Percentiles rank a stretch among this genome's conserved stretches.
These are phyloP conservation scores for Solea solea DNA, from an alignment of 2,113 vertebrate species.

Conservation along the genomic window DNA sequence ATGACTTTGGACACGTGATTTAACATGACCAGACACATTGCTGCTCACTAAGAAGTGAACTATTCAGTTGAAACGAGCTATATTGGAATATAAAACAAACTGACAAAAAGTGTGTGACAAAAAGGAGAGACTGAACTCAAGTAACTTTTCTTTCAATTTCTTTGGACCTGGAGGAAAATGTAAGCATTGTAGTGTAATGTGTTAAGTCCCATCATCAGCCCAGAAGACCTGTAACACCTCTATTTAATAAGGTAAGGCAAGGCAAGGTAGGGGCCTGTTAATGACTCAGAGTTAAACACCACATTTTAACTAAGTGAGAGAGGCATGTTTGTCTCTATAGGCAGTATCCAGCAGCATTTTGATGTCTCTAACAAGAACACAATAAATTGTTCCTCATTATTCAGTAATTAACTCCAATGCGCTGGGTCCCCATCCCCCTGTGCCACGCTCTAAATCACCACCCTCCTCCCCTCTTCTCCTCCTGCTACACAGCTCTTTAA, in stretches of 20 bases:
- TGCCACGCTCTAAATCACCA: constrained; percentile 79
- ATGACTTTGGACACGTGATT: too few relatives aligned
- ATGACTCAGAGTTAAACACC: constrained; percentile 58
- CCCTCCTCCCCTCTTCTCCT: constrained; percentile 71
- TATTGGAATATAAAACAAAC: too few relatives aligned
- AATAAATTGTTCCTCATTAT: constrained; percentile 89
- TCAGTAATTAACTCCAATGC: constrained; percentile 87
- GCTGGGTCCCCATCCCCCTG: constrained; percentile 75
- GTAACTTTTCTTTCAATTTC: constrained; percentile 54
- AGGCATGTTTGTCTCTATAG: constrained; percentile 56
- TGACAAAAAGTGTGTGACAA: too few relatives aligned
- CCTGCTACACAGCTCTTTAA: constrained; percentile 82
- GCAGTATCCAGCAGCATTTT: constrained; percentile 76
- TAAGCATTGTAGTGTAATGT: constrained; percentile 35
- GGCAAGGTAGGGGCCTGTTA: constrained; percentile 46
- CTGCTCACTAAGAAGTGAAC: too few relatives aligned
- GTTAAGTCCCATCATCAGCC: constrained; percentile 47
- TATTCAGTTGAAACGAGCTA: too few relatives aligned
- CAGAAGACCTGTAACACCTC: constrained; percentile 30
- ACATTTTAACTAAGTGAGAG: constrained; percentile 52
- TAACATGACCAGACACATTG: too few relatives aligned
- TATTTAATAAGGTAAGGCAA: constrained; percentile 44
- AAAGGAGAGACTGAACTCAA: constrained; percentile 44
- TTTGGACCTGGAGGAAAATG: constrained; percentile 56
- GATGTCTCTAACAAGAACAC: constrained; percentile 88